phyloP scores from a whole-genome alignment of 2,888 invertebrate species.

The Neria commutata region DNA sequence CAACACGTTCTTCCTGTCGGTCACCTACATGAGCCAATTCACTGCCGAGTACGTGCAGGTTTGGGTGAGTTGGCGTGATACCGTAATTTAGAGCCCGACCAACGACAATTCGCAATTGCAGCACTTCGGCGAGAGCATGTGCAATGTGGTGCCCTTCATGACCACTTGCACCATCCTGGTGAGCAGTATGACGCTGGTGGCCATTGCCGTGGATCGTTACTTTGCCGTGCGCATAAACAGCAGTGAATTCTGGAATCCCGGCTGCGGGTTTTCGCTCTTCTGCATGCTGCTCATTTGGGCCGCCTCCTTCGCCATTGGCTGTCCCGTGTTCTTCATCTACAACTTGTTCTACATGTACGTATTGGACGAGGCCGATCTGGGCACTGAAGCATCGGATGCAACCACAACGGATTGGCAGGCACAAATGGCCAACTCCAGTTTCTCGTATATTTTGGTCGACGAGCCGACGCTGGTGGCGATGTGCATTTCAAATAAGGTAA shows the following conservation, averaged over 20 bases:
- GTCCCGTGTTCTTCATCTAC: slow-evolving; percentile 62
- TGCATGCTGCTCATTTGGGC: slow-evolving; percentile 59
- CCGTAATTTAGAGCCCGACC: background rate
- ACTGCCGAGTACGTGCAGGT: slow-evolving; percentile 44
- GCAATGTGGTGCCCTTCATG: slow-evolving; percentile 63
- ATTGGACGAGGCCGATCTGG: slow-evolving; percentile 21
- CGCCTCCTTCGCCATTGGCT: slow-evolving; percentile 59
- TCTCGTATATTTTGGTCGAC: slow-evolving; percentile 23
- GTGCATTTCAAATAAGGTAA: slow-evolving; percentile 52
- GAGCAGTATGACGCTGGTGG: slow-evolving; percentile 65
- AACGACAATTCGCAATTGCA: slow-evolving; percentile 39
- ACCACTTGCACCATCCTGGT: slow-evolving; percentile 64
- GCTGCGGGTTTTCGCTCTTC: slow-evolving; percentile 50
- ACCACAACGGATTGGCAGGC: slow-evolving; percentile 8
- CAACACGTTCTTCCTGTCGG: slow-evolving; percentile 45
- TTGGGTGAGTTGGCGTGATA: slow-evolving; percentile 58
- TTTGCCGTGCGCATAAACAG: slow-evolving; percentile 62
- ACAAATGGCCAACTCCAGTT: slow-evolving; percentile 1
- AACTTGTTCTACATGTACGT: slow-evolving; percentile 45
- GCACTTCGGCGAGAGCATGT: slow-evolving; percentile 63
- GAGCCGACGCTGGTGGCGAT: slow-evolving; percentile 39
- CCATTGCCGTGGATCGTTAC: slow-evolving; percentile 67
- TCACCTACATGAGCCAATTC: slow-evolving; percentile 50
- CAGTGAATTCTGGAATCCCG: slow-evolving; percentile 63
- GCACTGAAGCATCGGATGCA: background rate